Base-by-base conservation (phyloP, 1,140 invertebrate species). In the Scaptodrosophila lebanonensis region DNA sequence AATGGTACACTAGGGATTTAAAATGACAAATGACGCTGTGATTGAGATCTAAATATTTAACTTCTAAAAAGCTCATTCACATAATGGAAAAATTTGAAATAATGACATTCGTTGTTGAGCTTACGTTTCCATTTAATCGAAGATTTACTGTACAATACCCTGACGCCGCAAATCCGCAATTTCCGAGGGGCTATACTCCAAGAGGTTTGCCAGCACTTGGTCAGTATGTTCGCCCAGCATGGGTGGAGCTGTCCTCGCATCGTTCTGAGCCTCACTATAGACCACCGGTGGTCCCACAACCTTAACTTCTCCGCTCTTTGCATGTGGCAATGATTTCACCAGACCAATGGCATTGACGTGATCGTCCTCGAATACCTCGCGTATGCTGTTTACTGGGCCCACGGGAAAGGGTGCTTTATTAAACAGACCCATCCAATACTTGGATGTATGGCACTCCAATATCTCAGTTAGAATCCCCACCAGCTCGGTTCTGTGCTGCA, bases 361-460 rank as follows among this genome's bases (percentile, higher is more conserved):
- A 3, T 92, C 92, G 89, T 98, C 95, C 38, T 91, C 89, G 85
- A 98, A 99, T 0, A 95, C 95, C 87, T 97, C 90, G 49, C 90
- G 87, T 77, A 98, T 92, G 9, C 89, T 92, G 88, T 99, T 99
- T 0, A 99, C 91, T 0, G 95, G 95, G 0, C 96, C 97, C 85
- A 93, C 95, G 2, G 97, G 95, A 85, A 98, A 96, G 1, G 92
- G 87, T 3, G 91, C 90, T 17, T 91, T 91, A 45, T 93, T 90
- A 57, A 99, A 93, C 45, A 91, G 83, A 2, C 88, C 62, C 35
- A 91, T 87, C 97, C 97, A 98, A 67, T 97, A 91, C 17, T 90
- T 87, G 43, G 92, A 94, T 0, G 90, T 91, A 77, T 95, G 93
- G 8, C 87, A 84, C 3, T 72, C 43, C 52, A 98, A 92, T 42